phyloP scores from a whole-genome alignment of 1,140 invertebrate species.

The Atopsyche davidsoni region DNA sequence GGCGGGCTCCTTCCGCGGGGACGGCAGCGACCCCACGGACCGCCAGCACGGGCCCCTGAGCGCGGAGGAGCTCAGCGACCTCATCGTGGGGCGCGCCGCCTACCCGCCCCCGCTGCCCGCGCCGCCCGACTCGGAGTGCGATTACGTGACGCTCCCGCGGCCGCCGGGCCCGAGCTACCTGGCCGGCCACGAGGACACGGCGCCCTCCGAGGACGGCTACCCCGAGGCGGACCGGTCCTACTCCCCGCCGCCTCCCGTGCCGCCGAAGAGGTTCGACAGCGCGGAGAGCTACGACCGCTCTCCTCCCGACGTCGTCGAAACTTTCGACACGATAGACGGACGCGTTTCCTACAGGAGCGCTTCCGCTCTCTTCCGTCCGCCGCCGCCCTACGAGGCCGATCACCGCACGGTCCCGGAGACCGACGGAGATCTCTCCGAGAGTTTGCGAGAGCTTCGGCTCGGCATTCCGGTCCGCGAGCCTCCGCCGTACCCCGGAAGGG shows the following conservation, averaged over 20 bases:
- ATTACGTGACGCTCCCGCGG: conserved; percentile 78
- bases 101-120: conserved; percentile 73
- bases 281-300: conserved; percentile 33
- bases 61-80: conserved; percentile 71
- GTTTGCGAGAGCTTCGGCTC: conserved; percentile 20
- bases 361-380: conserved; percentile 12
- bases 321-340: conserved; percentile 12
- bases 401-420: conserved; percentile 8
- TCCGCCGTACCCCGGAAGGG: conserved; percentile 23
- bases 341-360: conserved; percentile 6
- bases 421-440: conserved; percentile 18
- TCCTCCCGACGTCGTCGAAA: conserved; percentile 43
- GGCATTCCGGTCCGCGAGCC: conserved; percentile 25
- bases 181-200: conserved; percentile 47
- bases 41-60: conserved; percentile 66
- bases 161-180: conserved; percentile 53
- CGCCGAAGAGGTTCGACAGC: conserved; percentile 59
- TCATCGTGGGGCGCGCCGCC: conserved; percentile 68
- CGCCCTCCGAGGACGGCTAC: conserved; percentile 46
- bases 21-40: conserved; percentile 77
- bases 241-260: conserved; percentile 52
- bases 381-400: conserved; percentile 17
- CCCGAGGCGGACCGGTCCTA: conserved; percentile 39
- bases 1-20: conserved; percentile 71
- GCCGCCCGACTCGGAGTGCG: conserved; percentile 79